A percentile compares a stretch with the other conserved stretches of the same genome.
Conservation (phyloP, 2,797 vertebrate genomes). For the Gobio occitaniae region DNA sequence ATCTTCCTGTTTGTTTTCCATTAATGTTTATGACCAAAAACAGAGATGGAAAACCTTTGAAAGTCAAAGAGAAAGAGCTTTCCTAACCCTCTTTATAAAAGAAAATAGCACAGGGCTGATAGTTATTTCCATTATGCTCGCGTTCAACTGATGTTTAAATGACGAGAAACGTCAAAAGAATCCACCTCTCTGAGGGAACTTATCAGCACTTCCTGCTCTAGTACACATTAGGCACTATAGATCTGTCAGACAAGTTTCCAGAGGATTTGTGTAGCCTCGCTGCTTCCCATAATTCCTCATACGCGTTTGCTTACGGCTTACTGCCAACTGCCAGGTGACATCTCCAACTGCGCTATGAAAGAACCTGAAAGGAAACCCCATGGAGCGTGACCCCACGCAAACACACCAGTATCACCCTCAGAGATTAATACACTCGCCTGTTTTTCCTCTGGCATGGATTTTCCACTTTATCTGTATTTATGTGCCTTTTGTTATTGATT, state of each 20-base stretch:
- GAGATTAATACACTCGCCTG: constrained; percentile 28
- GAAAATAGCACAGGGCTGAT: constrained; percentile 70
- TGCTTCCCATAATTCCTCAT: constrained; percentile 71
- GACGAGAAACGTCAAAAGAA: constrained; percentile 69
- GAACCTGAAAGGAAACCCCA: constrained; percentile 35
- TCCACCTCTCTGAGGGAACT: constrained; percentile 69
- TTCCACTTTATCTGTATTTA: constrained; percentile 4
- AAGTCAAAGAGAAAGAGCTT: constrained; percentile 72
- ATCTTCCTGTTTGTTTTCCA: constrained; percentile 17
- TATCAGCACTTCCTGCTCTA: constrained; percentile 72
- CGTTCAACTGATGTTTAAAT: constrained; percentile 75
- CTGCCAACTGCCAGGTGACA: constrained; percentile 33
- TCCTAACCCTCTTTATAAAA: constrained; percentile 65
- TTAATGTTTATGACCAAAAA: not conserved
- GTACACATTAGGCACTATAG: constrained; percentile 57
- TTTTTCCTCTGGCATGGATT: not conserved
- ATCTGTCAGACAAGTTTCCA: constrained; percentile 62
- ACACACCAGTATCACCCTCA: constrained; percentile 2
- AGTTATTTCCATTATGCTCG: constrained; percentile 76
- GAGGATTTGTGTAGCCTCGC: constrained; percentile 73
- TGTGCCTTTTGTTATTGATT: not conserved
- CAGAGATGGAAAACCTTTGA: constrained; percentile 73
- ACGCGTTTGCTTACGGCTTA: constrained; percentile 35
- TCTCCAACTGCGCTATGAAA: constrained; percentile 21
- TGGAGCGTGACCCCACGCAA: constrained; percentile 20